Conservation (phyloP, 2,113 vertebrate species). For the Perccottus glenii region DNA sequence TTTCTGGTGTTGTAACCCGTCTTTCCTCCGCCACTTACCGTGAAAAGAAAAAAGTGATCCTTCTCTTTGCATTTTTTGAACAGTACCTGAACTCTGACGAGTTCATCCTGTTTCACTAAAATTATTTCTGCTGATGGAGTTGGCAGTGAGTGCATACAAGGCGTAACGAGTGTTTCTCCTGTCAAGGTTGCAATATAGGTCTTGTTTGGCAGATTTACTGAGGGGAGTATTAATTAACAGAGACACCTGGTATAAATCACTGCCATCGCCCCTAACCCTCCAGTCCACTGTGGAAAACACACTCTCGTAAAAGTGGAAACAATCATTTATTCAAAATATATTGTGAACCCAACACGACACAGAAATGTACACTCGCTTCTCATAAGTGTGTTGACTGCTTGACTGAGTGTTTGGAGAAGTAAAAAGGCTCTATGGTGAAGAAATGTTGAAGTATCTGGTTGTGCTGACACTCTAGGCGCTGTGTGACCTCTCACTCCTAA, state of each 20-base stretch:
- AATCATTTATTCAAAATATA: too few relatives aligned
- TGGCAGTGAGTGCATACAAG: conserved; percentile 3
- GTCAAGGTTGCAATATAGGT: conserved; percentile 11
- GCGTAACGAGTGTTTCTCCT: conserved; percentile 23
- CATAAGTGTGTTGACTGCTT: too few relatives aligned
- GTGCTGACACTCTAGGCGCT: too few relatives aligned
- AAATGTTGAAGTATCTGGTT: too few relatives aligned
- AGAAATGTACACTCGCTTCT: too few relatives aligned
- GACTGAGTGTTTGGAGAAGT: too few relatives aligned
- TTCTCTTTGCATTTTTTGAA: conserved; percentile 7
- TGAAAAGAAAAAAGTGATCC: conserved; percentile 22
- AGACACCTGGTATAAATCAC: conserved; percentile 55
- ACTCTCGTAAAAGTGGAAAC: too few relatives aligned
- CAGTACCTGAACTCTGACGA: not conserved
- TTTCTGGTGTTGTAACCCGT: not conserved
- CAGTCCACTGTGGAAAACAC: conserved; percentile 7
- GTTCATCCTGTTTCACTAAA: conserved; percentile 14
- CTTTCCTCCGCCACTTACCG: conserved; percentile 2
- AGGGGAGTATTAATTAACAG: conserved; percentile 49
- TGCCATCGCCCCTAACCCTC: not conserved
- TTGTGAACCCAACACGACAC: too few relatives aligned
- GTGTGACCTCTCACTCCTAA: too few relatives aligned
- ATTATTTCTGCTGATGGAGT: not conserved
- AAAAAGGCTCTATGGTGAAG: too few relatives aligned
- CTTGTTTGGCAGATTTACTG: conserved; percentile 34